Base-by-base conservation (phyloP, 2,797 vertebrate genomes). In the Gastrophryne carolinensis region DNA sequence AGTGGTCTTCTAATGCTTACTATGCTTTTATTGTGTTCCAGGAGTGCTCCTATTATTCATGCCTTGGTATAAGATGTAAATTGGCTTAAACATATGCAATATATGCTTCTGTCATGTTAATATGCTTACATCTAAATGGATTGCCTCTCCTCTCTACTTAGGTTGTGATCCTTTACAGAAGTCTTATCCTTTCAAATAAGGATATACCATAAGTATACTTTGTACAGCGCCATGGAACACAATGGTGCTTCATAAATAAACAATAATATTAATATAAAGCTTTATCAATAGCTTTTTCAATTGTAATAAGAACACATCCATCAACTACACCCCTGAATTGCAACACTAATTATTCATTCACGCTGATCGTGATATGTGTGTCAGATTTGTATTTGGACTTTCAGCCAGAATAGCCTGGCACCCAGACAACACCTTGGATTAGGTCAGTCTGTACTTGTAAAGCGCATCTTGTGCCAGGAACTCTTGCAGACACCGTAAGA, bases 341-440 rank as follows among this genome's bases (percentile, higher is more conserved):
- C n/a, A 44, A n/a, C n/a, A 44, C 41, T 44, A 17, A 17, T 5
- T 41, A 41, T n/a, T 41, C 15, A 13, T 8, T 1, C 4, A 34
- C n/a, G 56, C 56, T 34, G n/a, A 34, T 58, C n/a, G 32, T n/a
- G 34, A 58, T 35, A 37, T 13, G 2, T 12, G 8, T 60, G n/a
- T 12, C 29, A 58, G 34, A 58, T 17, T 8, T 58, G 32, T 9
- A 5, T 32, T 77, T 49, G 49, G 3, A 71, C 70, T 86, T 79
- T 81, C 82, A 85, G 83, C 79, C 79, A 72, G 79, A 82, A 80
- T 66, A 27, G 26, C 53, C 79, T 60, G 15, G 79, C 72, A 84
- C 72, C 68, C 39, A 75, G 77, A 75, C 80, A 86, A 79, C 9
- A 0, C 30, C 67, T 63, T 19, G 34, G 80, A 81, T 74, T 73